phyloP scores from a whole-genome alignment of 2,113 vertebrate species.

The Platysternon megacephalum region DNA sequence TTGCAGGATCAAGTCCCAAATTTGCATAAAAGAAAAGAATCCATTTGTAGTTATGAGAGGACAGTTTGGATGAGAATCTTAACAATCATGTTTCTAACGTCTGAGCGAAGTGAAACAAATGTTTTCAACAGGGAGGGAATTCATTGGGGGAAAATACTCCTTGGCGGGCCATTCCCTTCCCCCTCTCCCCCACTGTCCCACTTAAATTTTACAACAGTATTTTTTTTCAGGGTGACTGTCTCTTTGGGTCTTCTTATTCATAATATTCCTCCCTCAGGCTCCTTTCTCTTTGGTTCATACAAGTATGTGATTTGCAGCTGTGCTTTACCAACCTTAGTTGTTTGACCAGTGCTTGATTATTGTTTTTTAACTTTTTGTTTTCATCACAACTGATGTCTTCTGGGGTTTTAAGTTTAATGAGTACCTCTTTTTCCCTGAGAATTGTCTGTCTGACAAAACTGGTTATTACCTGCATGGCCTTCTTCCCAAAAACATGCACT shows the following conservation, averaged over 20 bases:
- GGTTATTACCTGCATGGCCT: background rate
- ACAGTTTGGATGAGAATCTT: background rate
- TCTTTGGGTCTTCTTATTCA: background rate
- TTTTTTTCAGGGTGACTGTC: background rate
- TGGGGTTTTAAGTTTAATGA: background rate
- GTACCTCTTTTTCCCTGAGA: background rate
- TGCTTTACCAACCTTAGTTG: background rate
- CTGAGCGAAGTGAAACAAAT: background rate
- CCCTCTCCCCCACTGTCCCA: background rate
- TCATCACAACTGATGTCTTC: background rate
- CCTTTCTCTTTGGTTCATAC: background rate
- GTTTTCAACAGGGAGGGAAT: background rate
- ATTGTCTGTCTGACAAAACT: background rate
- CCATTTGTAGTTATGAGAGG: background rate
- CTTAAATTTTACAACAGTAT: background rate
- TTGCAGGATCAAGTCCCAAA: background rate
- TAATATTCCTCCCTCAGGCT: background rate
- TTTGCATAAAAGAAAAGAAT: background rate
- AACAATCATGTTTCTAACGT: background rate
- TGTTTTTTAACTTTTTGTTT: background rate
- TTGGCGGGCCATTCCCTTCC: background rate
- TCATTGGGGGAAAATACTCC: background rate
- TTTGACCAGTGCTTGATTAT: background rate
- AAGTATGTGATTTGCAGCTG: background rate
- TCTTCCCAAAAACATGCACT: background rate